Evolutionary conservation across 1,140 invertebrate species (phyloP).

Genomic region (Propsilocerus akamusi): DNA sequence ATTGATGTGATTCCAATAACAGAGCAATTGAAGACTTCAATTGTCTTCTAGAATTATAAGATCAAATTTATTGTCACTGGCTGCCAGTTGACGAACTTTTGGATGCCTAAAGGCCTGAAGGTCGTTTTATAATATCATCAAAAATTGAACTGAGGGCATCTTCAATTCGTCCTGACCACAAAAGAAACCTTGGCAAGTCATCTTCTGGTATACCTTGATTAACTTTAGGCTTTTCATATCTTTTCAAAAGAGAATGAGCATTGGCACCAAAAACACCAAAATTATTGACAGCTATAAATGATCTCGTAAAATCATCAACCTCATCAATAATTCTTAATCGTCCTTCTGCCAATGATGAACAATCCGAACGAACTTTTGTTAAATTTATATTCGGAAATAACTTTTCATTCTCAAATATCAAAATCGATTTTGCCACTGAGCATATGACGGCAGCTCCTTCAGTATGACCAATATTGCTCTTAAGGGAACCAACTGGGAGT

Average conservation of each 20-base stretch:
- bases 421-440: no score
- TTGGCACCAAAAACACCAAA: conserved; percentile 68
- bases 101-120: no score
- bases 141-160: conserved; percentile 45
- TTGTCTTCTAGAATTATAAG: no score
- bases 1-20: no score
- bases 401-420: no score
- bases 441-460: conserved; percentile 46
- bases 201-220: conserved; percentile 31
- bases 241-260: conserved; percentile 45
- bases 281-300: conserved; percentile 41
- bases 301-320: conserved; percentile 35
- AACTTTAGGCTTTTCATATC: conserved; percentile 30
- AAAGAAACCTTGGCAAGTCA: conserved; percentile 25
- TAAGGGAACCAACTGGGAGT: no score
- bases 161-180: conserved; percentile 26
- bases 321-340: conserved; percentile 37
- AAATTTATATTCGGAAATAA: conserved; percentile 70
- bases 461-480: no score
- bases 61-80: no score
- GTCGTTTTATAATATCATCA: no score
- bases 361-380: conserved; percentile 42
- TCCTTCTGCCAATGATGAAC: conserved; percentile 38
- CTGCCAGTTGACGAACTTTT: no score
- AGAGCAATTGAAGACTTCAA: no score